These are phyloP conservation scores for Solenodon paradoxus DNA, from an alignment of 2,113 vertebrate genomes.

Conservation along the genomic window DNA sequence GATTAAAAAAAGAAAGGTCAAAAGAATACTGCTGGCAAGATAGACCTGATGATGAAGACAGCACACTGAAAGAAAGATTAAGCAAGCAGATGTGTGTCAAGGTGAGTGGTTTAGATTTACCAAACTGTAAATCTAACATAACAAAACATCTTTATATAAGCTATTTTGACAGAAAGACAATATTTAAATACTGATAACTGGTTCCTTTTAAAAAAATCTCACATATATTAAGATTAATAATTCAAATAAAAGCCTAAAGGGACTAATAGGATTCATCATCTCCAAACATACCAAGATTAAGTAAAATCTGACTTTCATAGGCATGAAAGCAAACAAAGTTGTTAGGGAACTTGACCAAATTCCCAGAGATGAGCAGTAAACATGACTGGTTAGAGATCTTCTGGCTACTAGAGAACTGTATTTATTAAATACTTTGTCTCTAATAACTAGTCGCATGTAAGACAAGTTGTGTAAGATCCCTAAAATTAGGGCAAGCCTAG, in stretches of 20 bases:
- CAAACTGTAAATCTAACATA: background rate
- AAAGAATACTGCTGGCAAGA: constrained; percentile 69
- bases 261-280: background rate
- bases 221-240: constrained; percentile 7
- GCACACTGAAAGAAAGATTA: constrained; percentile 71
- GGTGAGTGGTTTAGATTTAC: background rate
- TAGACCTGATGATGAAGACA: constrained; percentile 71
- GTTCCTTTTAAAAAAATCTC: background rate
- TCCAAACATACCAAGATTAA: background rate
- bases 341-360: background rate
- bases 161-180: background rate
- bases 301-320: background rate
- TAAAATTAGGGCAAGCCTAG: background rate
- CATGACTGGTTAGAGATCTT: background rate
- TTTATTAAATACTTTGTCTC: background rate
- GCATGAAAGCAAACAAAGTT: background rate
- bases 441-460: background rate
- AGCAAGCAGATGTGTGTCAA: constrained; percentile 74
- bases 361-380: background rate
- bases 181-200: background rate
- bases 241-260: background rate
- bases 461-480: background rate
- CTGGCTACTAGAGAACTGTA: background rate
- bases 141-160: background rate
- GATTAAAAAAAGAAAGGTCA: constrained; percentile 59